Conservation (phyloP, 2,113 vertebrate species). For the Rutilus rutilus region DNA sequence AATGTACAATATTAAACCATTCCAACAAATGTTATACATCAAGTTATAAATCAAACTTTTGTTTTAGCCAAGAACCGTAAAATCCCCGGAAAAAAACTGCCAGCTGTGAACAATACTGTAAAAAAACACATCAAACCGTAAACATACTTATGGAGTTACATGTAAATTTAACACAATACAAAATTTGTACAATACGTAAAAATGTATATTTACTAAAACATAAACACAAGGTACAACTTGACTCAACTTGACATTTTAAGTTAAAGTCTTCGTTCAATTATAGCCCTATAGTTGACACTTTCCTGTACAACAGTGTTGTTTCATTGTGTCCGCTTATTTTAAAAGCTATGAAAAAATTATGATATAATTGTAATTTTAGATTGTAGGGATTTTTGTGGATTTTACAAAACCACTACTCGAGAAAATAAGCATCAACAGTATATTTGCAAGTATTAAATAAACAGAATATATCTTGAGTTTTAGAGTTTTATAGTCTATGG, state of each 20-base stretch:
- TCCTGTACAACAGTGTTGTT: background rate
- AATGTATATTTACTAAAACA: background rate
- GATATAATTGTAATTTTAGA: background rate
- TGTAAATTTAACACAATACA: no score
- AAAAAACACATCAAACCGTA: no score
- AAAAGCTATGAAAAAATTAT: background rate
- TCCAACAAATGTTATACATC: no score
- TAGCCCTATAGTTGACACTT: background rate
- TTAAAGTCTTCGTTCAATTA: background rate
- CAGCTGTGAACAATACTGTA: no score
- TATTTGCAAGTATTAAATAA: background rate
- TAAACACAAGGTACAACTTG: background rate
- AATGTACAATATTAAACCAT: background rate
- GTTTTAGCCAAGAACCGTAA: background rate
- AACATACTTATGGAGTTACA: no score
- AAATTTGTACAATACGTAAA: no score
- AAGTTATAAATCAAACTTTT: background rate
- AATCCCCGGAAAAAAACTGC: no score
- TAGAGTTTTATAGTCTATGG: background rate
- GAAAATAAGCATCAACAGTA: background rate
- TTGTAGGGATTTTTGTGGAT: background rate
- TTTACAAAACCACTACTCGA: background rate
- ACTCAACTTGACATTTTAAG: background rate
- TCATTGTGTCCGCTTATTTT: background rate
- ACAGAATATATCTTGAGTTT: background rate